These are phyloP conservation scores for Saturnia japonica DNA, from an alignment of 2,888 invertebrate species.

Conservation along the genomic window DNA sequence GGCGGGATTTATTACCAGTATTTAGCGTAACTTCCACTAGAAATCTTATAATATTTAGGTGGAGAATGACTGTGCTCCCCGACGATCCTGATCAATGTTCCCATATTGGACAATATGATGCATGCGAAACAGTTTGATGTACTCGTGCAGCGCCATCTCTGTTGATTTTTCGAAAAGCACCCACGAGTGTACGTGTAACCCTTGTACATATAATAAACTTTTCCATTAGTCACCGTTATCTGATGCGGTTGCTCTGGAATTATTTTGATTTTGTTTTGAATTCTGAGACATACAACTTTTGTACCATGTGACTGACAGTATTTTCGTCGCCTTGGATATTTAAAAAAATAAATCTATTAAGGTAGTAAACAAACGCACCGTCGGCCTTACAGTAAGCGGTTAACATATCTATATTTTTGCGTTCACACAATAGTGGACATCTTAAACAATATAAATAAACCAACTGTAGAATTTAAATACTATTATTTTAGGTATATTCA, in stretches of 20 bases:
- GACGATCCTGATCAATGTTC: slow-evolving; percentile 21
- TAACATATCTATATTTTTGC: too few relatives aligned
- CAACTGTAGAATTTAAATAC: too few relatives aligned
- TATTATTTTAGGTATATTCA: too few relatives aligned
- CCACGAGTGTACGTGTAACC: slow-evolving; percentile 38
- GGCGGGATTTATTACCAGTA: background rate
- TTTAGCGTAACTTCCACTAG: slow-evolving; percentile 6
- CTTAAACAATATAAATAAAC: too few relatives aligned
- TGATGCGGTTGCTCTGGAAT: slow-evolving; percentile 31
- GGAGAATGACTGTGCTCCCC: slow-evolving; percentile 13
- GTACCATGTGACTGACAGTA: background rate
- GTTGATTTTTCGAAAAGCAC: slow-evolving; percentile 18
- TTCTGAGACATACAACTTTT: background rate
- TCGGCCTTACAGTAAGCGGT: too few relatives aligned
- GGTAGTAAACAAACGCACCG: too few relatives aligned
- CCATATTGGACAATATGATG: slow-evolving; percentile 26
- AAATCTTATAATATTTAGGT: background rate
- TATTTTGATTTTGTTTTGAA: slow-evolving; percentile 14
- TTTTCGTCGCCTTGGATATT: too few relatives aligned
- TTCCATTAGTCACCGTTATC: slow-evolving; percentile 36
- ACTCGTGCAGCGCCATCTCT: slow-evolving; percentile 13
- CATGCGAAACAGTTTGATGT: slow-evolving; percentile 30
- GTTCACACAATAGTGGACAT: too few relatives aligned
- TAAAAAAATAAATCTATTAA: too few relatives aligned
- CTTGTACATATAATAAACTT: slow-evolving; percentile 38